Base-by-base conservation (phyloP, 2,113 vertebrate genomes). In the Salminus brasiliensis region DNA sequence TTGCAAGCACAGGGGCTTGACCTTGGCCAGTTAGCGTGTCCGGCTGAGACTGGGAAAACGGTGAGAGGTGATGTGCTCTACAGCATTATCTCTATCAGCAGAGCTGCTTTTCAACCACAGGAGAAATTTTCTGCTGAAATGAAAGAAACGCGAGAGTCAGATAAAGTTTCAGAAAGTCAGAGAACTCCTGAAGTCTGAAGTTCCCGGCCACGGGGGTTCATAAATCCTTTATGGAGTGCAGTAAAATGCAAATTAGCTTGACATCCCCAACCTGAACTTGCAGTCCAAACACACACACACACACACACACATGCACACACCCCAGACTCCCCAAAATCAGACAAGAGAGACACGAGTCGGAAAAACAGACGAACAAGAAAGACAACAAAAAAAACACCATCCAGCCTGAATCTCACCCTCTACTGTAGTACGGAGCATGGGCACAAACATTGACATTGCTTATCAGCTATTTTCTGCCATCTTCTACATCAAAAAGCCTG, bases 191-290 rank as follows among this genome's bases (percentile, higher is more conserved):
- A 5, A 72, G 36, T 43, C 55, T 47, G 12, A 27, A 49, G 41
- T 18, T 52, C 36, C 62, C 39, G 23, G 49, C 36, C 41, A 45
- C 3, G 13, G 29, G 47, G 0, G 12, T 5, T 21, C 34, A 53
- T 79, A 57, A 72, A 79, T 62, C 55, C 71, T 73, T 73, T 39
- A 25, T 73, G 71, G 15, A 57, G 59, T 32, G 23, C 45, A 13
- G 55, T 62, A 47, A 65, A 21, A 60, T 29, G 36, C 72, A 75
- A 62, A 63, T 62, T 11, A 29, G 30, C 52, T 25, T 75, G 59
- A 32, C 16, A 55, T 55, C 21, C 16, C 49, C 71, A 11, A n/a
- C 30, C 10, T 34, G 45, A 32, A 59, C 30, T n/a, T 18, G 34
- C 21, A 36, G 30, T 34, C 45, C 27, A 67, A 34, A 53, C 11